Percentiles rank a stretch among this genome's conserved stretches.
These are phyloP conservation scores for Orussus abietinus DNA, from an alignment of 1,140 invertebrate species.

Conservation along the genomic window DNA sequence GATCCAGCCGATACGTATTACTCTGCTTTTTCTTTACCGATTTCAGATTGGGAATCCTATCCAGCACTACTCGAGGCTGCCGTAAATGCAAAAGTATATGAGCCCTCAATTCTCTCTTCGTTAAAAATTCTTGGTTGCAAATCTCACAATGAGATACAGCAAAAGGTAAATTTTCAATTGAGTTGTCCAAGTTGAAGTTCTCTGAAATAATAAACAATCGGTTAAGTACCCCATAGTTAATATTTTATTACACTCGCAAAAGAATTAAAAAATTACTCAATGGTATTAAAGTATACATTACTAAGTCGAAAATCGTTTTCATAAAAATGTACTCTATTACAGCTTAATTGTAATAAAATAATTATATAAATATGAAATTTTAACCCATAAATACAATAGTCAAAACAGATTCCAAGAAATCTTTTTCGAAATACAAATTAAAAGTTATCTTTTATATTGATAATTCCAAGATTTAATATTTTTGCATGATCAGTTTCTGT, in stretches of 20 bases:
- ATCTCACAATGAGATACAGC: conserved; percentile 38
- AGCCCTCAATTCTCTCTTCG: conserved; percentile 39
- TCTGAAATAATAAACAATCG: conserved; percentile 36
- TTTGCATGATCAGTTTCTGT: no score
- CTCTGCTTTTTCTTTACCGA: conserved; percentile 29
- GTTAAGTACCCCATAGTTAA: no score
- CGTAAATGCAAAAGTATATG: conserved; percentile 43
- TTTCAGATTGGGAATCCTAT: conserved; percentile 36
- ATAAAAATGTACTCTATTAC: no score
- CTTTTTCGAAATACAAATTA: no score
- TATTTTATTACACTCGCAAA: conserved; percentile 3
- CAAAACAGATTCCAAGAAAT: no score
- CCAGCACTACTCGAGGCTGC: conserved; percentile 41
- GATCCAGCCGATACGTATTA: conserved; percentile 39
- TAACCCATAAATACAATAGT: no score
- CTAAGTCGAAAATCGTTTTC: neutral
- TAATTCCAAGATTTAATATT: no score
- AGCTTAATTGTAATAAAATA: no score
- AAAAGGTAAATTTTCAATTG: conserved; percentile 20
- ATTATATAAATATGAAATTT: no score
- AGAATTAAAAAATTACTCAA: conserved; percentile 4
- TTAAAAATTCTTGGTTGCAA: conserved; percentile 38
- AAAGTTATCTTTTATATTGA: no score
- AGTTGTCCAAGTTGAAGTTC: conserved; percentile 20
- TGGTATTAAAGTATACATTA: neutral